phyloP scores from a whole-genome alignment of 2,113 vertebrate genomes.

The Excalfactoria chinensis region DNA sequence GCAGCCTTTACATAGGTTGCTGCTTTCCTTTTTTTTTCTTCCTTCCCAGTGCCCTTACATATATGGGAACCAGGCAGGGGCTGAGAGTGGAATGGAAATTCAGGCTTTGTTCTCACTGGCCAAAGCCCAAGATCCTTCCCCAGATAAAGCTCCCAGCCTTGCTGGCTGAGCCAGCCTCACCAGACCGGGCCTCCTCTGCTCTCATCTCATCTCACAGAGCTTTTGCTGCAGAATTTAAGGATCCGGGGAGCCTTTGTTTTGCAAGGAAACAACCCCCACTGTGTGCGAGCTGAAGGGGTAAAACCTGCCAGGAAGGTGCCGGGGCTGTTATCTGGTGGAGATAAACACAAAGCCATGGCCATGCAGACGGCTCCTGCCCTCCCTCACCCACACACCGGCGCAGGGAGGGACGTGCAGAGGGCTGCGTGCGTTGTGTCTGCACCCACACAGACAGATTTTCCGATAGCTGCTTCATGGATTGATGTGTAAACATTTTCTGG shows the following conservation, averaged over 20 bases:
- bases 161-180: neutral
- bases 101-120: slow-evolving; percentile 33
- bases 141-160: neutral
- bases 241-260: slow-evolving; percentile 14
- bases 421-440: neutral
- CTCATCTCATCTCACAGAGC: neutral
- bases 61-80: neutral
- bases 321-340: neutral
- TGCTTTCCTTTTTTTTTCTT: no score
- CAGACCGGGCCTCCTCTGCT: neutral
- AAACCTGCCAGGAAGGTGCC: neutral
- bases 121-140: slow-evolving; percentile 36
- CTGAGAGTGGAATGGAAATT: neutral
- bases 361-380: neutral
- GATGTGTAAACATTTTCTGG: slow-evolving; percentile 45
- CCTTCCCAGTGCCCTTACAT: neutral
- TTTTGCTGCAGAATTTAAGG: slow-evolving; percentile 6
- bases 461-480: neutral
- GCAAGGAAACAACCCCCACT: neutral
- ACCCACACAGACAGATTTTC: slow-evolving; percentile 10
- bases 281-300: neutral
- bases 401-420: neutral
- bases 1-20: neutral
- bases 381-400: neutral
- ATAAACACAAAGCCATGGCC: neutral